Conservation (phyloP, 2,888 invertebrate genomes). For the Tethea ocularis region DNA sequence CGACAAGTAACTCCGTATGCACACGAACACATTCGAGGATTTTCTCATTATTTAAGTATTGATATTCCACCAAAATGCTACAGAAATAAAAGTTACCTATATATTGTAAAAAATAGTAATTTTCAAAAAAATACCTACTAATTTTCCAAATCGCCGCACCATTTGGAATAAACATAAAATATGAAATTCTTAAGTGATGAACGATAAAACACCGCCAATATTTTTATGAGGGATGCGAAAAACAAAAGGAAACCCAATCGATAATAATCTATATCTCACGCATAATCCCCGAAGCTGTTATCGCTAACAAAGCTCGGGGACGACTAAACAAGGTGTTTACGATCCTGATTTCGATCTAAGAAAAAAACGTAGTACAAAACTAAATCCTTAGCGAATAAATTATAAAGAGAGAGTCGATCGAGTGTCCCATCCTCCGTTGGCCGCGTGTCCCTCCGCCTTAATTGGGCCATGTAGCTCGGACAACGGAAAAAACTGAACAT, state of each 20-base stretch:
- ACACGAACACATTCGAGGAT: too few species aligned
- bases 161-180: background rate
- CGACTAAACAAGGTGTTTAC: conserved; percentile 82
- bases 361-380: conserved; percentile 65
- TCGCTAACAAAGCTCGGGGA: conserved; percentile 56
- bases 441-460: conserved; percentile 65
- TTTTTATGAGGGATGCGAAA: background rate
- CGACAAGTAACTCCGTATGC: too few species aligned
- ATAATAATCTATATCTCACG: conserved; percentile 52
- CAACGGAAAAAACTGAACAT: conserved; percentile 77
- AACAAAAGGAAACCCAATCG: conserved; percentile 18
- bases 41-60: too few species aligned
- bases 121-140: too few species aligned
- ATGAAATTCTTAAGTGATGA: background rate
- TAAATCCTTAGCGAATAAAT: conserved; percentile 78
- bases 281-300: conserved; percentile 55
- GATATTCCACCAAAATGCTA: too few species aligned
- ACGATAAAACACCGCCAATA: background rate
- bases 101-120: too few species aligned
- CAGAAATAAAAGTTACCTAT: too few species aligned
- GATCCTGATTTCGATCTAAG: conserved; percentile 72
- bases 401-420: conserved; percentile 62
- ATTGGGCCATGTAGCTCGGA: conserved; percentile 78
- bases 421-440: conserved; percentile 26
- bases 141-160: too few species aligned